Percentiles rank a stretch among this genome's conserved stretches.
These are phyloP conservation scores for Zosterops pallidus DNA, from an alignment of 2,113 vertebrate species.

Conservation along the genomic window DNA sequence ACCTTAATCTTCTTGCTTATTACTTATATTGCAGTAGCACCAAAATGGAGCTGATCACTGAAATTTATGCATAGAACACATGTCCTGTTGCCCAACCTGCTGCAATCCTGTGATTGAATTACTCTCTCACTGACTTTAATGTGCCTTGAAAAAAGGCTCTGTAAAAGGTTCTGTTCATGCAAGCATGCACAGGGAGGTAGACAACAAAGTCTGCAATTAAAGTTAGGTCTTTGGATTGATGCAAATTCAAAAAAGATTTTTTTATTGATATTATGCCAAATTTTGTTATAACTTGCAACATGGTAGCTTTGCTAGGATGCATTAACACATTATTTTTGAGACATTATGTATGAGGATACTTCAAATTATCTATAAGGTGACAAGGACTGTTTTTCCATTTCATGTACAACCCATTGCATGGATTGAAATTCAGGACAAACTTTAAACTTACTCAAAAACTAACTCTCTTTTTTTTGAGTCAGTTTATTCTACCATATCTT, in stretches of 20 bases:
- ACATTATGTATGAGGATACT: neutral
- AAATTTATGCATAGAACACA: neutral
- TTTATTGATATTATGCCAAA: neutral
- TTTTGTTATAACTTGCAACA: neutral
- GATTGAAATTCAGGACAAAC: neutral
- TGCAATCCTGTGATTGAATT: neutral
- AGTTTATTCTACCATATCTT: neutral
- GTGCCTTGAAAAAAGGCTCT: neutral
- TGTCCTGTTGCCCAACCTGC: neutral
- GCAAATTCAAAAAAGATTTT: neutral
- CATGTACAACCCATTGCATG: neutral
- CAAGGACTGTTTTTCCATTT: slow-evolving; percentile 4
- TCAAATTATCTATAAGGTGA: neutral
- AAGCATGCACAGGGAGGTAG: neutral
- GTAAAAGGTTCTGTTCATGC: neutral
- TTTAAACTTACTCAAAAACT: neutral
- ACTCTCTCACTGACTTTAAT: neutral
- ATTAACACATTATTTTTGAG: neutral
- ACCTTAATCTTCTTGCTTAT: slow-evolving; percentile 17
- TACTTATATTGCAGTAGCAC: slow-evolving; percentile 5
- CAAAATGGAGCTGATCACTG: neutral
- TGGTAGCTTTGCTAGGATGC: neutral
- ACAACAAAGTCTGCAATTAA: neutral
- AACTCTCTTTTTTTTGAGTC: neutral
- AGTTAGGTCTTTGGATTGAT: neutral